Evolutionary conservation across 2,797 vertebrate species (phyloP).

Genomic region (Yasuhikotakia modesta): DNA sequence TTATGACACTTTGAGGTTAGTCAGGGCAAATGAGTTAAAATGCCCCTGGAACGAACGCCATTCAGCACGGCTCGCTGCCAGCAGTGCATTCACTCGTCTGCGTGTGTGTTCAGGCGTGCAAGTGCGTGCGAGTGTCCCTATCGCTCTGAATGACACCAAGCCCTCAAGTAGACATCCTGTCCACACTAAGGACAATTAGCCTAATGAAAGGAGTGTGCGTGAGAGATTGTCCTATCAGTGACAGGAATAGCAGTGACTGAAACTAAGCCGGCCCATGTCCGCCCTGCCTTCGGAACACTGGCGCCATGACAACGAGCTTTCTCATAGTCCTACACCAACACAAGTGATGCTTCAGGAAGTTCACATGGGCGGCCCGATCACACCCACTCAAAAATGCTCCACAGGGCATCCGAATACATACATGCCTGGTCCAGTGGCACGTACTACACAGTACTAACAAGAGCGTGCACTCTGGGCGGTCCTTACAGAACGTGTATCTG

Average conservation of each 20-base stretch:
- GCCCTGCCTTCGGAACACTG: slow-evolving; percentile 11
- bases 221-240: slow-evolving; percentile 43
- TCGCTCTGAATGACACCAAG: slow-evolving; percentile 64
- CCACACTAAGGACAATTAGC: slow-evolving; percentile 71
- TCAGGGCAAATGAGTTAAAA: slow-evolving; percentile 77
- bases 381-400: slow-evolving; percentile 65
- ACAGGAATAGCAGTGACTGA: slow-evolving; percentile 52
- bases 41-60: slow-evolving; percentile 55
- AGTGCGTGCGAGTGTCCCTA: slow-evolving; percentile 31
- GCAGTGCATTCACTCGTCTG: slow-evolving; percentile 29
- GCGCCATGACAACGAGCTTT: slow-evolving; percentile 47
- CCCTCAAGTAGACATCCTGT: slow-evolving; percentile 66
- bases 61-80: slow-evolving; percentile 72
- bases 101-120: slow-evolving; percentile 40
- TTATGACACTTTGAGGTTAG: slow-evolving; percentile 79
- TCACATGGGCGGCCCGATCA: slow-evolving; percentile 37
- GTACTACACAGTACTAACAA: slow-evolving; percentile 29
- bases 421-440: slow-evolving; percentile 5
- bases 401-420: slow-evolving; percentile 26
- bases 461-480: slow-evolving; percentile 1
- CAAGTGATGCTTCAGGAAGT: slow-evolving; percentile 43
- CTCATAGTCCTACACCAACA: slow-evolving; percentile 32
- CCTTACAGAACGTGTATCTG: background rate
- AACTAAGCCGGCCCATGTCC: slow-evolving; percentile 22
- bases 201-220: slow-evolving; percentile 65